Conservation (phyloP, 2,113 vertebrate species). For the Lanius ludovicianus region DNA sequence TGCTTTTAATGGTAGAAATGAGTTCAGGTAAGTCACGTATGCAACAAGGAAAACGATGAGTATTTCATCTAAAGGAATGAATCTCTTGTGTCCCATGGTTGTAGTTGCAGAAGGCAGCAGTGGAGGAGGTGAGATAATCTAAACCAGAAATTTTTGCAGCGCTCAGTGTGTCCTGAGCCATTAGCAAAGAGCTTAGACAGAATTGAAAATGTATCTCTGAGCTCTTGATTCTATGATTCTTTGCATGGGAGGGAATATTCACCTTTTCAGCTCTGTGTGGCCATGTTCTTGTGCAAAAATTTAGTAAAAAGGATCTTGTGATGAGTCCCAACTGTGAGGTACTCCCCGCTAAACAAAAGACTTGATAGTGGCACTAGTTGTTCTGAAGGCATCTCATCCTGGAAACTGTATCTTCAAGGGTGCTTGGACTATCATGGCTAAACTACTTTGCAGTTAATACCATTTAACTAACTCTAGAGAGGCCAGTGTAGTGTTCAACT, state of each 20-base stretch:
- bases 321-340: background rate
- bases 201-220: background rate
- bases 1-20: background rate
- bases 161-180: background rate
- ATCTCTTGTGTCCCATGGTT: accelerated
- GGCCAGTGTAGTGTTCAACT: background rate
- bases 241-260: background rate
- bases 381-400: background rate
- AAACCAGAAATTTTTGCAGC: background rate
- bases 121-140: background rate
- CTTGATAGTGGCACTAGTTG: background rate
- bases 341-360: background rate
- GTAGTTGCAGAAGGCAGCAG: background rate
- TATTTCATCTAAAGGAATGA: background rate
- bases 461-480: background rate
- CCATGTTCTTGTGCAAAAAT: background rate
- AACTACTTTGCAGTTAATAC: background rate
- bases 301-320: background rate
- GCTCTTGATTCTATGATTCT: background rate
- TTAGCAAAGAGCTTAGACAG: background rate
- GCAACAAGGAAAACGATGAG: background rate
- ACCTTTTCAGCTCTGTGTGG: background rate
- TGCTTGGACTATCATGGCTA: background rate
- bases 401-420: background rate
- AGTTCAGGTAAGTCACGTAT: background rate